These are phyloP conservation scores for Diplodus sargus DNA, from an alignment of 2,797 vertebrate species.

Conservation along the genomic window DNA sequence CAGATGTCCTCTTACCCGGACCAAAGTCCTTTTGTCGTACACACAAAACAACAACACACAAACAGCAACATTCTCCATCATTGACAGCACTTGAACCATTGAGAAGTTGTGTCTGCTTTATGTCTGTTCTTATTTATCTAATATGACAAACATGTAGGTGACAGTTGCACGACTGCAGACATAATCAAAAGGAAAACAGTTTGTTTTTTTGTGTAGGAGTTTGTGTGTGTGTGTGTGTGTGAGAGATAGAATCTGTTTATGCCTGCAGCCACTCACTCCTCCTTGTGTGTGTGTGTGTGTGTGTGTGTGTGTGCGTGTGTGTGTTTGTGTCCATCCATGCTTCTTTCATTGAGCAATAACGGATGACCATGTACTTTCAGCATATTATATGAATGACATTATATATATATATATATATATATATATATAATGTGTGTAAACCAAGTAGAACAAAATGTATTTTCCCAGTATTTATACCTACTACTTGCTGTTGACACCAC, in stretches of 20 bases:
- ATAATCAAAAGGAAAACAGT: conserved; percentile 47
- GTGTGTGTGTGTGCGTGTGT: not conserved
- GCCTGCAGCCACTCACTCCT: not conserved
- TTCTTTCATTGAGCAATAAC: not conserved
- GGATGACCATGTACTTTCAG: not conserved
- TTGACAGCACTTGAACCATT: conserved; percentile 11
- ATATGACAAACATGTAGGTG: conserved; percentile 21
- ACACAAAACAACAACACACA: not conserved
- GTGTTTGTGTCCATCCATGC: not conserved
- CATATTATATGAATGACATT: not conserved
- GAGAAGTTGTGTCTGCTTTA: conserved; percentile 35
- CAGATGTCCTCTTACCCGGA: conserved; percentile 25
- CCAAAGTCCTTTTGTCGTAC: conserved; percentile 33
- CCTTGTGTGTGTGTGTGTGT: not conserved
- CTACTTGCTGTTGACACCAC: too few species aligned
- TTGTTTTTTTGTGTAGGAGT: conserved; percentile 3
- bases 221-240: not conserved
- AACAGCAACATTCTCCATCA: conserved; percentile 5
- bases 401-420: too few species aligned
- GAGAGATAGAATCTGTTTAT: not conserved
- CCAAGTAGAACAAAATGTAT: not conserved
- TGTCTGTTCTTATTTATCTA: conserved; percentile 24
- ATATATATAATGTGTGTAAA: too few species aligned
- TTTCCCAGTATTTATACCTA: not conserved
- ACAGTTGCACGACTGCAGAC: conserved; percentile 20